These are phyloP conservation scores for Smittia aterrima DNA, from an alignment of 2,888 invertebrate species.

Conservation along the genomic window DNA sequence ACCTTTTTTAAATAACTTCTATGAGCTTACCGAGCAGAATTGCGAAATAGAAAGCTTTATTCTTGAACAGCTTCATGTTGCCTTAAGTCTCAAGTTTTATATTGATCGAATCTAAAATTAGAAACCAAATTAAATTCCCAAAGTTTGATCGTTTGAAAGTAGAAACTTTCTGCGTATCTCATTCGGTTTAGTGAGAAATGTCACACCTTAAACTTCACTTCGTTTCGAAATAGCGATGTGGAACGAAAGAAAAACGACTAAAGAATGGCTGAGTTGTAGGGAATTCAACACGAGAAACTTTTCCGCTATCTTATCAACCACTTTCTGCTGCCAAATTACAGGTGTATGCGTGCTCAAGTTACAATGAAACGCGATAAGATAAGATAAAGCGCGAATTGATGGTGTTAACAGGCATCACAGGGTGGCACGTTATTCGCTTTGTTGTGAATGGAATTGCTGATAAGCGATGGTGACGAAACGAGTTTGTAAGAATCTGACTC, in stretches of 20 bases:
- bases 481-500: background rate
- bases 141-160: background rate
- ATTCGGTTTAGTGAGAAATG: conserved; percentile 13
- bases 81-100: background rate
- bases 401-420: conserved; percentile 11
- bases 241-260: conserved; percentile 2
- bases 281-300: background rate
- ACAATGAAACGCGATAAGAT: conserved; percentile 15
- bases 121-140: conserved; percentile 1
- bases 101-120: background rate
- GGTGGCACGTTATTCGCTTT: background rate
- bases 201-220: conserved; percentile 37
- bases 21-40: conserved; percentile 56
- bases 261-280: background rate
- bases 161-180: background rate
- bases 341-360: conserved; percentile 21
- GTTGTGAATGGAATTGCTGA: background rate
- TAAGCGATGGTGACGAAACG: background rate
- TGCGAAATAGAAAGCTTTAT: conserved; percentile 56
- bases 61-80: conserved; percentile 46
- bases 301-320: conserved; percentile 23
- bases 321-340: conserved; percentile 12
- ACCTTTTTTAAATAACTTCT: background rate
- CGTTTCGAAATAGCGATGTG: background rate
- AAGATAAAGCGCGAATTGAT: conserved; percentile 23